Conservation (phyloP, 1,140 invertebrate species). For the Scaptomyza graminum region DNA sequence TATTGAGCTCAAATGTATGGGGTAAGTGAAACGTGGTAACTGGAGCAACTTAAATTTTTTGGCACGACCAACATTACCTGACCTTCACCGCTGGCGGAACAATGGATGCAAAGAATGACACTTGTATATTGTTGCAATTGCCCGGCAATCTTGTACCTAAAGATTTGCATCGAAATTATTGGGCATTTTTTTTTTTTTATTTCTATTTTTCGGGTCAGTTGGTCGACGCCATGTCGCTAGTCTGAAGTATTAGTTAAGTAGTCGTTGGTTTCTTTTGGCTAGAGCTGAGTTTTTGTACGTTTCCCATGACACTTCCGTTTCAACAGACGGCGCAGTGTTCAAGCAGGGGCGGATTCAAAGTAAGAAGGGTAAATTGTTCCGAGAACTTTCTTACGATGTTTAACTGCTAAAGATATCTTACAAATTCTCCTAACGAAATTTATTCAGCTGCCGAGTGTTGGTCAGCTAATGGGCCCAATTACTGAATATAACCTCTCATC, state of each 20-base stretch:
- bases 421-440: no score
- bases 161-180: conserved; percentile 37
- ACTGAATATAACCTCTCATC: background rate
- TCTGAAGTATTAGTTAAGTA: conserved; percentile 1
- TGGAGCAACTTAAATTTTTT: conserved; percentile 54
- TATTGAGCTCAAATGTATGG: conserved; percentile 2
- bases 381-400: no score
- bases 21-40: conserved; percentile 62
- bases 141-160: conserved; percentile 33
- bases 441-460: no score
- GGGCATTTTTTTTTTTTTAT: background rate
- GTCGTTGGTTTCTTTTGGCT: background rate
- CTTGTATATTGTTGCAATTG: background rate
- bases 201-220: conserved; percentile 46
- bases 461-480: background rate
- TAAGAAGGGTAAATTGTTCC: background rate
- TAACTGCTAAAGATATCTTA: no score
- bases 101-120: conserved; percentile 26
- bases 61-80: conserved; percentile 41
- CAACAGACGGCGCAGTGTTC: conserved; percentile 7
- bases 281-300: conserved; percentile 18
- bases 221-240: conserved; percentile 39
- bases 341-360: conserved; percentile 6
- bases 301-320: conserved; percentile 45
- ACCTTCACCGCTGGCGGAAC: conserved; percentile 29